Evolutionary conservation across 2,113 vertebrate genomes (phyloP), one percentile per base, ranked within the genome.

Genomic region (Lamprologus tigripictilis): DNA sequence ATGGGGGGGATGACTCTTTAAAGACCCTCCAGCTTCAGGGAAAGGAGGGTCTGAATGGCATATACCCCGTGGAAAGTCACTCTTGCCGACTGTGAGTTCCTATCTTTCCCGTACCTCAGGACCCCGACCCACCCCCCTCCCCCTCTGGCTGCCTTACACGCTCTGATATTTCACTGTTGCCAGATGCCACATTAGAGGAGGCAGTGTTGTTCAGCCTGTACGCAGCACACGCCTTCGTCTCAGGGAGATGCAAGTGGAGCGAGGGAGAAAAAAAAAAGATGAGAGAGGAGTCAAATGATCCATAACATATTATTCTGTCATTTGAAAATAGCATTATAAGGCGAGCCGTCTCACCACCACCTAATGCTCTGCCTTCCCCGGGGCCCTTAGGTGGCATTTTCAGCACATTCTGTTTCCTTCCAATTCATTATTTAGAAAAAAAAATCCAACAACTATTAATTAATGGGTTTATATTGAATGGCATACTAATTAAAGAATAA

Each of bases 231-330:
- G 97, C 96, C 96, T 97, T 81, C 42, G 58, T 97, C 97, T 97
- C 94, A 68, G 94, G 78, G 87, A 90, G 84, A 89, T 1, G 90
- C 80, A 13, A 57, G 88, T 5, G 45, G 76, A 49, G 49, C 3
- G 9, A 17, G n/a, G 21, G 33, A n/a, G 55, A 53, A 79, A 80
- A 23, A 58, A 68, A 76, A 47, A n/a, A 28, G 89, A 88, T 81
- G 83, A 88, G 87, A 91, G 89, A 94, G 85, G 86, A 95, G 94
- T 97, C 96, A 97, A 98, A 97, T 98, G 96, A 98, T 98, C 97
- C 97, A 96, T 97, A 97, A 97, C 96, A 95, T 97, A 97, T 97
- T 97, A 97, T 95, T 95, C 94, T 98, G 97, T 98, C 97, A 97
- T 97, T 97, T 97, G 96, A 97, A 97, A 97, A 95, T 82, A 85